phyloP scores from a whole-genome alignment of 2,888 invertebrate genomes.

The Hipparchia sbordonii region DNA sequence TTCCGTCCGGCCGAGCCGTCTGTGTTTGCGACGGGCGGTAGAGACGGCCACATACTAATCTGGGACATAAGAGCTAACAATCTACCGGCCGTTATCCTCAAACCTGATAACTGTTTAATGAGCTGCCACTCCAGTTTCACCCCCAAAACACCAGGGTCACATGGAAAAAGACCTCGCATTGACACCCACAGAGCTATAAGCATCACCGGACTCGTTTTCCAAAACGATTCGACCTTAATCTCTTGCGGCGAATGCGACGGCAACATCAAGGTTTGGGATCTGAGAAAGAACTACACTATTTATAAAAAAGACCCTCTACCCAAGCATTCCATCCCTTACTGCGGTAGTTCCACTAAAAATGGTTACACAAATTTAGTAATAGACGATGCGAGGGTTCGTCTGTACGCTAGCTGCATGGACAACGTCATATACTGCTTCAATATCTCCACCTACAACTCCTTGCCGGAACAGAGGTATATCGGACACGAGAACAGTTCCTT shows the following conservation, averaged over 20 bases:
- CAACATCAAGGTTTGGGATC: conserved; percentile 93
- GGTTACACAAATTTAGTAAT: conserved; percentile 91
- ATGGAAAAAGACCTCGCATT: conserved; percentile 71
- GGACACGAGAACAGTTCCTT: conserved; percentile 92
- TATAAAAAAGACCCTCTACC: conserved; percentile 88
- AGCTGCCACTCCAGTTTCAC: conserved; percentile 84
- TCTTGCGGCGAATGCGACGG: conserved; percentile 95
- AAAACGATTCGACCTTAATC: conserved; percentile 89
- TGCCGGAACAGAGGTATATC: conserved; percentile 85
- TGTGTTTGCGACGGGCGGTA: conserved; percentile 93
- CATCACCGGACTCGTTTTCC: conserved; percentile 93
- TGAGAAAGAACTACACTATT: conserved; percentile 89
- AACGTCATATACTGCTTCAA: conserved; percentile 93
- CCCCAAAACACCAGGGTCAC: conserved; percentile 79
- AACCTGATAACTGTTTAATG: conserved; percentile 88
- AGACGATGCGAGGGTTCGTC: conserved; percentile 85
- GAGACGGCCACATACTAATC: conserved; percentile 93
- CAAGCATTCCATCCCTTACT: conserved; percentile 88
- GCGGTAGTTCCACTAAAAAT: conserved; percentile 85
- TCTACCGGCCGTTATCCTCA: conserved; percentile 70
- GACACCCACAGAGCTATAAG: conserved; percentile 85
- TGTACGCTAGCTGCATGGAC: conserved; percentile 95
- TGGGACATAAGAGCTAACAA: conserved; percentile 86
- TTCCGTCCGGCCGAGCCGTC: conserved; percentile 87
- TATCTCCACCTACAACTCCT: conserved; percentile 85